These are phyloP conservation scores for Protonibea diacanthus DNA, from an alignment of 2,797 vertebrate species.

Conservation along the genomic window DNA sequence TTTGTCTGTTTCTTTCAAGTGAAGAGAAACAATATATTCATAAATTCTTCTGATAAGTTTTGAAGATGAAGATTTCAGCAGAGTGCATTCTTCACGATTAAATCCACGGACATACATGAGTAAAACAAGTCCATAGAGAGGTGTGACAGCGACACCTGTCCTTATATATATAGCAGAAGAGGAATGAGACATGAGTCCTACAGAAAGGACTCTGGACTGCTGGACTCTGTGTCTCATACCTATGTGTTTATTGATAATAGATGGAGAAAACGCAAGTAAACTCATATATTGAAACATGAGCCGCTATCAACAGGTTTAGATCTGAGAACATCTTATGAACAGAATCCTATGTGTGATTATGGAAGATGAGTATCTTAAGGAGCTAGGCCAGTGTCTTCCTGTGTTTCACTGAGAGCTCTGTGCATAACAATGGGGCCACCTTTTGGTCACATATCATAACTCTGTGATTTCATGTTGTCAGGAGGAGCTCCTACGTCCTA, in stretches of 20 bases:
- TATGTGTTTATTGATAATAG: background rate
- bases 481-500: too few species aligned
- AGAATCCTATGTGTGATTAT: background rate
- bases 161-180: background rate
- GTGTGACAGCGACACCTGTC: too few species aligned
- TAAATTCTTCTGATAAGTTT: too few species aligned
- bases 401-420: background rate
- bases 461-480: background rate
- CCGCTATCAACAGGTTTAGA: background rate
- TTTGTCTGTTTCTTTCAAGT: background rate
- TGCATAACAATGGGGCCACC: constrained; percentile 1
- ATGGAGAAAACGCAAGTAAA: background rate
- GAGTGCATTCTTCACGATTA: too few species aligned
- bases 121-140: background rate
- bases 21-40: too few species aligned
- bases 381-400: background rate
- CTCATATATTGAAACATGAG: background rate
- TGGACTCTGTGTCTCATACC: background rate
- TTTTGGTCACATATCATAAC: constrained; percentile 7
- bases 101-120: background rate
- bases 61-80: too few species aligned
- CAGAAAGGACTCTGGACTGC: too few species aligned
- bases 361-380: background rate
- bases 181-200: background rate
- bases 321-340: background rate